A percentile compares a stretch with the other conserved stretches of the same genome.
Evolutionary conservation across 2,797 vertebrate genomes (phyloP).

Genomic region (Periophthalmus magnuspinnatus): DNA sequence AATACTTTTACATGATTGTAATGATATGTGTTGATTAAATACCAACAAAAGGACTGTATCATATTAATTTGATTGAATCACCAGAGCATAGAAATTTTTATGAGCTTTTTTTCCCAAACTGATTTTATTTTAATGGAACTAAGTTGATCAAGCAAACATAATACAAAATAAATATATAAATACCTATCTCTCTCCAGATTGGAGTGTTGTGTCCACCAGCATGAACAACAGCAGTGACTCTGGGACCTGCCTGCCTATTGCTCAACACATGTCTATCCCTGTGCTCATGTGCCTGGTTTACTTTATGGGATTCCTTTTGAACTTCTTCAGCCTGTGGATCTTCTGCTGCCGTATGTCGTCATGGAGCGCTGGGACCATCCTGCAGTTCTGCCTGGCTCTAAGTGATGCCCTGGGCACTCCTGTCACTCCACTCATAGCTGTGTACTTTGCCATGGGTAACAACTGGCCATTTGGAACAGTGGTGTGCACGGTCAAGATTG

Average conservation of each 20-base stretch:
- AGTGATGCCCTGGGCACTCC: slow-evolving; percentile 69
- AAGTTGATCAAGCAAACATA: no score
- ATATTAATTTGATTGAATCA: no score
- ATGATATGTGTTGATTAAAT: no score
- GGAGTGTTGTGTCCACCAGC: background rate
- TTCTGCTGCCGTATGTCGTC: slow-evolving; percentile 68
- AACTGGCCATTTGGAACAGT: slow-evolving; percentile 67
- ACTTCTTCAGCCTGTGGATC: slow-evolving; percentile 68
- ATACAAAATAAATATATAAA: no score
- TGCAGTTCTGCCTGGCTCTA: slow-evolving; percentile 79
- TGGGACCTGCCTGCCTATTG: slow-evolving; percentile 21
- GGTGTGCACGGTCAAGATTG: slow-evolving; percentile 68
- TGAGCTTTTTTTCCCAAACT: no score
- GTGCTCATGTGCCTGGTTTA: slow-evolving; percentile 65
- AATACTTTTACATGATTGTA: no score
- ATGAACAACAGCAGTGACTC: slow-evolving; percentile 31
- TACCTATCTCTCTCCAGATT: slow-evolving; percentile 14
- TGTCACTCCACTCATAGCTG: slow-evolving; percentile 62
- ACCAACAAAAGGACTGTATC: no score
- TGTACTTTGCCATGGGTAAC: slow-evolving; percentile 58
- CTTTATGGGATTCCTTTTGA: slow-evolving; percentile 67
- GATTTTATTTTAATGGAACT: no score
- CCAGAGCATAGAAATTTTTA: no score
- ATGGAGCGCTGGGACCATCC: slow-evolving; percentile 70
- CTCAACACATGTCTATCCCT: slow-evolving; percentile 48